These are phyloP conservation scores for Oryzias woworae DNA, from an alignment of 2,113 vertebrate genomes.

Conservation along the genomic window DNA sequence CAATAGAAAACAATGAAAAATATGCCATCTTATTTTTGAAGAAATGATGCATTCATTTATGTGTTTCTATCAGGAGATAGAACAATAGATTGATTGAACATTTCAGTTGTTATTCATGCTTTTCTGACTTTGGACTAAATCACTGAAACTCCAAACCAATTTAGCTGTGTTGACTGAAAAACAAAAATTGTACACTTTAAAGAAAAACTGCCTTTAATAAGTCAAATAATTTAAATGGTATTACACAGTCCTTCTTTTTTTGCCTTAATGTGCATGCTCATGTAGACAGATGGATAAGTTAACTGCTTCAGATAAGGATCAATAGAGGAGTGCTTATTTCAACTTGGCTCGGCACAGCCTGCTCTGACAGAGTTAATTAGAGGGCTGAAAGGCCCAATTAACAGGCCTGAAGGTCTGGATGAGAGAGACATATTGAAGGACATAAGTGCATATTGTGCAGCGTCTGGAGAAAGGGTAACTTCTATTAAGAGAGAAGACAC, in stretches of 20 bases:
- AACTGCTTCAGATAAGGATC: conserved; percentile 63
- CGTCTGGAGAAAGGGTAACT: conserved; percentile 69
- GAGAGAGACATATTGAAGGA: conserved; percentile 72
- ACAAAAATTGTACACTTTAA: background rate
- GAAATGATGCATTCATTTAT: no score
- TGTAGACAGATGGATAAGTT: conserved; percentile 69
- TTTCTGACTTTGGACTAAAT: no score
- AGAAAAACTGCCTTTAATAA: background rate
- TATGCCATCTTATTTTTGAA: no score
- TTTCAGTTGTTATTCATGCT: no score
- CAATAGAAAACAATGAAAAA: no score
- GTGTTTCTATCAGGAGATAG: no score
- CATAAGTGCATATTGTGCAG: conserved; percentile 74
- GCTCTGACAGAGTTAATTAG: conserved; percentile 78
- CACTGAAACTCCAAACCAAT: no score
- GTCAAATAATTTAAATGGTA: background rate
- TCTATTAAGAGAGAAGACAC: conserved; percentile 73
- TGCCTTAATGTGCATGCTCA: background rate
- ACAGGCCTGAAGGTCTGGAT: conserved; percentile 60
- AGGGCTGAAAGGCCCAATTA: conserved; percentile 79
- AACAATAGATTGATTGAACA: no score
- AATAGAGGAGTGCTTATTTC: conserved; percentile 56
- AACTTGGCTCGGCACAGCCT: conserved; percentile 53
- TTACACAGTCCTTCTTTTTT: conserved; percentile 22
- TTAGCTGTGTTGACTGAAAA: no score